Evolutionary conservation across 2,113 vertebrate species (phyloP), one percentile per base, ranked within the genome.

Genomic region (Baryphthengus martii): DNA sequence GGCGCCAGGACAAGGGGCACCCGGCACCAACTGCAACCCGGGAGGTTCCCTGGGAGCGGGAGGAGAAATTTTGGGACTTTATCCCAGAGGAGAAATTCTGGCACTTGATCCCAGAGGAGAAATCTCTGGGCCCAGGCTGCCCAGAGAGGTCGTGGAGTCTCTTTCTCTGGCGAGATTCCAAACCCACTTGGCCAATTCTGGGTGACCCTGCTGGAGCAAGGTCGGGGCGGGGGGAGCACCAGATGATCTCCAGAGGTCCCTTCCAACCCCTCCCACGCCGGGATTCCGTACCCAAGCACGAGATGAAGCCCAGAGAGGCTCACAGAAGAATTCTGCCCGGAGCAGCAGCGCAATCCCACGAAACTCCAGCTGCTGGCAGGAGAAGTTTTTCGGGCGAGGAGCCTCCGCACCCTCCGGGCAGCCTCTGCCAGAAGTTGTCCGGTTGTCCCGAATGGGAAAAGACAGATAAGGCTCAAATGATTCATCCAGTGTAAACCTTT

Each of bases 381-480:
- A 62, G 75, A 49, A 62, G 55, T 15, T 5, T 42, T 18, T 74
- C 33, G 7, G 0, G 13, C 0, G 1, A 73, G 95, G 75, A 96
- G 72, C 28, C 89, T 78, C 87, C 0, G 26, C 78, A 65, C 89
- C 93, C 92, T 75, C 6, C 42, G 6, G 93, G 88, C 90, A 13
- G 91, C 17, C 90, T 87, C 35, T 70, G 3, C 5, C 89, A 91
- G 93, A n/a, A 81, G 73, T 24, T 47, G 62, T 72, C 50, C 95
- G 93, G 95, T 94, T 96, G 96, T 89, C 90, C 90, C 5, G 1
- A 42, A 50, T 56, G 59, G 35, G 77, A 65, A 40, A 40, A 5
- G 71, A 65, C 94, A 94, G 95, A 96, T 88, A 95, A 93, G 53
- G 85, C 90, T 91, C 74, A 13, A 91, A 10, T 85, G 94, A 95